phyloP scores from a whole-genome alignment of 2,797 vertebrate species.

The Mallotus villosus region DNA sequence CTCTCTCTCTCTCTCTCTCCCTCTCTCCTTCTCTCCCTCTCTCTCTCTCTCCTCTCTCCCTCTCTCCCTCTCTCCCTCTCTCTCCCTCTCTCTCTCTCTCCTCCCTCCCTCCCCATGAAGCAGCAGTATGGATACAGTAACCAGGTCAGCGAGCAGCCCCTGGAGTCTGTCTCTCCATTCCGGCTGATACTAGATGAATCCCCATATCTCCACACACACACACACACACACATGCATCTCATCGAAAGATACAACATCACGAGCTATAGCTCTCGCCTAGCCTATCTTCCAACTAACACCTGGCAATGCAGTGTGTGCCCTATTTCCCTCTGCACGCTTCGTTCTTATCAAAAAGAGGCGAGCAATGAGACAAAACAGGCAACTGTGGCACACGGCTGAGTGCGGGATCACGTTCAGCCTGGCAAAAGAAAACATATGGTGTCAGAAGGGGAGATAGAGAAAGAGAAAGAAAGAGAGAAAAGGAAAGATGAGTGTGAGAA shows the following conservation, averaged over 20 bases:
- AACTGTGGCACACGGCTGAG: slow-evolving; percentile 41
- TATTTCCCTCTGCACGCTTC: slow-evolving; percentile 36
- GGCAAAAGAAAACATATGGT: slow-evolving; percentile 7
- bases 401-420: slow-evolving; percentile 44
- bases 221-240: no score
- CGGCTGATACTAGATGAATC: no score
- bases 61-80: no score
- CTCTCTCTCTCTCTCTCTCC: background rate
- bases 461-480: background rate
- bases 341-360: slow-evolving; percentile 45
- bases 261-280: background rate
- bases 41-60: background rate
- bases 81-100: background rate
- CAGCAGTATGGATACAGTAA: no score
- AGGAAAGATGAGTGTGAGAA: background rate
- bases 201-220: no score
- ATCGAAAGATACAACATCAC: background rate
- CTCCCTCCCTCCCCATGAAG: background rate
- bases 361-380: slow-evolving; percentile 49
- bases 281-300: slow-evolving; percentile 50
- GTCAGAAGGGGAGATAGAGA: background rate
- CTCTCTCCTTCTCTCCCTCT: background rate
- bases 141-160: no score
- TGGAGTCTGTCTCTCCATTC: no score
- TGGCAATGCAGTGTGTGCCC: slow-evolving; percentile 43